Conservation (phyloP, 2,888 invertebrate species). For the Eudasyphora cyanicolor region DNA sequence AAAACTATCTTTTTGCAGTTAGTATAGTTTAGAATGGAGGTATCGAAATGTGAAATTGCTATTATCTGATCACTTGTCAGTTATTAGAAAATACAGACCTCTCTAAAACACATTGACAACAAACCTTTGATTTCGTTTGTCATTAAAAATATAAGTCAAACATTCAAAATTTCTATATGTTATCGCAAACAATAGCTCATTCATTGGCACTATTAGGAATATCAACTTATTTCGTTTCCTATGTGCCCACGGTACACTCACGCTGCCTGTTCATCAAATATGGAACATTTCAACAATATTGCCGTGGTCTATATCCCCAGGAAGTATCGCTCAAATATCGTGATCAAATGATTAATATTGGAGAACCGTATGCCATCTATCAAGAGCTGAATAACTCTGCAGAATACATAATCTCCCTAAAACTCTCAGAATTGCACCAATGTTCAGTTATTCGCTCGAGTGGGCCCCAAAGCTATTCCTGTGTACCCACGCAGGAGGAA, state of each 20-base stretch:
- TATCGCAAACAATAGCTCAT: background rate
- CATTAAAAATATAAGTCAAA: too few species aligned
- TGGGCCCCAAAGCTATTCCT: slow-evolving; percentile 1
- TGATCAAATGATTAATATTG: slow-evolving; percentile 41
- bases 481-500: background rate
- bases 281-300: slow-evolving; percentile 23
- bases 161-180: too few species aligned
- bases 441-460: slow-evolving; percentile 33
- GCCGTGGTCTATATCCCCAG: slow-evolving; percentile 48
- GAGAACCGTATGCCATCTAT: slow-evolving; percentile 49
- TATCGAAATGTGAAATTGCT: too few species aligned
- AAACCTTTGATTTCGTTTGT: too few species aligned
- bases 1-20: too few species aligned
- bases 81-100: too few species aligned
- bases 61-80: too few species aligned
- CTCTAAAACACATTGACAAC: too few species aligned
- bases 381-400: background rate
- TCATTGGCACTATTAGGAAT: background rate
- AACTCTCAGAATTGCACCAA: slow-evolving; percentile 25
- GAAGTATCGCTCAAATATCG: slow-evolving; percentile 54
- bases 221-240: background rate
- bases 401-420: slow-evolving; percentile 31
- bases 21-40: too few species aligned
- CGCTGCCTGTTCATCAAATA: slow-evolving; percentile 31
- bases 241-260: background rate